Evolutionary conservation across 2,113 vertebrate genomes (phyloP), one percentile per base, ranked within the genome.

Genomic region (Nesospiza acunhae): DNA sequence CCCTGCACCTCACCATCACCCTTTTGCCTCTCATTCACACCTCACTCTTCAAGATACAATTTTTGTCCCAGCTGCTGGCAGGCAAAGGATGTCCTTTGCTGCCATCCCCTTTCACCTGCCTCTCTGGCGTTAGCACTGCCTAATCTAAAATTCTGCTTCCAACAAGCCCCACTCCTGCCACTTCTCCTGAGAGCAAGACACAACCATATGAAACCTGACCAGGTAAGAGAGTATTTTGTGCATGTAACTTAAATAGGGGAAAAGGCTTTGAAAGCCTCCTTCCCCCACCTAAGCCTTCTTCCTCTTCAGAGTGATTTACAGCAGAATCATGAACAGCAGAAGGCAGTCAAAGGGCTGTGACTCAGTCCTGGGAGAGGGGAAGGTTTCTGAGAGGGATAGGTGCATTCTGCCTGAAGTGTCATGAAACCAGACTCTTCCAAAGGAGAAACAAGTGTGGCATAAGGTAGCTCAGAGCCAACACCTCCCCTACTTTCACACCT

Each of bases 341-440:
- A 91, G 53, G 50, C 6, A 10, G 30, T 8, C 2, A 2, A 93
- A 76, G 27, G 33, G 28, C 53, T 77, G 15, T 23, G 66, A 49
- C 21, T 50, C 27, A 56, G n/a, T 39, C 26, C 14, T 22, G 10
- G 16, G 15, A 44, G 49, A 91, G 35, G 11, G 18, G 18, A 91
- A 62, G 20, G 26, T n/a, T 53, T 35, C 46, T 23, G 47, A 73
- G 46, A 76, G 7, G n/a, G 44, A 64, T 2, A 6, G 13, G 7
- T 13, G 35, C 2, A 0, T 33, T 72, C 23, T 2, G 0, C 35
- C 22, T 6, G 11, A 75, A 67, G 30, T 15, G n/a, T 20, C 15
- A 60, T 0, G 3, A 47, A 74, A 60, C 21, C 12, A 92, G 28
- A 17, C 42, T 39, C 35, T 27, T 59, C 19, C 73, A 75, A 67